A percentile compares a stretch with the other conserved stretches of the same genome.
These are phyloP conservation scores for Strigamia maritima DNA, from an alignment of 2,888 invertebrate genomes.

Conservation along the genomic window DNA sequence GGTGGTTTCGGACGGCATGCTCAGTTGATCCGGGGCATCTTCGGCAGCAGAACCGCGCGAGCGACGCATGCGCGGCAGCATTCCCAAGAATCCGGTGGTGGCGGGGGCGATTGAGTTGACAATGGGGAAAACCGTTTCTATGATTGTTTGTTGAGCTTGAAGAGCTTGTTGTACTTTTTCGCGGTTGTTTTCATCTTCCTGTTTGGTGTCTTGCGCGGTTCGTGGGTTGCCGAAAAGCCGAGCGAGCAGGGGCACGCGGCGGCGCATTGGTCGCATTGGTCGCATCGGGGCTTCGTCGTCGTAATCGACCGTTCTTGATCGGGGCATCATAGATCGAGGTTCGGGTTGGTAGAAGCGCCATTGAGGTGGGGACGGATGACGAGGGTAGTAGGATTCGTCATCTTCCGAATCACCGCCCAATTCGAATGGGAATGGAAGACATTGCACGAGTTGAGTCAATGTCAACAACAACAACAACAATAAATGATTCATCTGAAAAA, in stretches of 20 bases:
- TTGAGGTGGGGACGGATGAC: background rate
- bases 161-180: slow-evolving; percentile 25
- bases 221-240: background rate
- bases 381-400: background rate
- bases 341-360: background rate
- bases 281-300: background rate
- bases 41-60: background rate
- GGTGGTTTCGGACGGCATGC: slow-evolving; percentile 15
- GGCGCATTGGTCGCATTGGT: background rate
- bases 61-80: slow-evolving; percentile 35
- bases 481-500: background rate
- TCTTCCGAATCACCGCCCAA: background rate
- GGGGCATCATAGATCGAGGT: background rate
- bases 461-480: background rate
- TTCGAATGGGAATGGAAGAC: slow-evolving; percentile 34
- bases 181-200: slow-evolving; percentile 5
- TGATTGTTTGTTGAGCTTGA: background rate
- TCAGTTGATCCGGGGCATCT: slow-evolving; percentile 25
- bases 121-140: slow-evolving; percentile 7
- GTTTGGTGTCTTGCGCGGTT: background rate
- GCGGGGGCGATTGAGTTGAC: background rate
- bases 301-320: background rate
- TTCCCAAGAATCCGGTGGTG: background rate
- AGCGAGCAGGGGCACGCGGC: background rate
- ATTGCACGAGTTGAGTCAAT: background rate